A percentile compares a stretch with the other conserved stretches of the same genome.
phyloP scores from a whole-genome alignment of 2,113 vertebrate species.

The Cairina moschata region DNA sequence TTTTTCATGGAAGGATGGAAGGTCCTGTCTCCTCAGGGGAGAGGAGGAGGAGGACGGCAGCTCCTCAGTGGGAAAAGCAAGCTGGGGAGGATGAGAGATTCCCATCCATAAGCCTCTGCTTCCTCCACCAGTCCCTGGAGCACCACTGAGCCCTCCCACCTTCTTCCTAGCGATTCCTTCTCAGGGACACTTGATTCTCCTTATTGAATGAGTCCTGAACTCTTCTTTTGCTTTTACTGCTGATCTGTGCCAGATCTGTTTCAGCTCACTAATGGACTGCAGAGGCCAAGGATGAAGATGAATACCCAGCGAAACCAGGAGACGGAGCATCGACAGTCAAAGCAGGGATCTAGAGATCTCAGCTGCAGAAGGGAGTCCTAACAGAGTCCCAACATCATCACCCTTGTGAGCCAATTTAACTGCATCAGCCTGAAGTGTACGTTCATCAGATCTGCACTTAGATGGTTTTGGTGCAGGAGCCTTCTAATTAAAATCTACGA shows the following conservation, averaged over 20 bases:
- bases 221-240: not conserved
- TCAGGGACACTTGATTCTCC: not conserved
- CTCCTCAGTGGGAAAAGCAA: not conserved
- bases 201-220: not conserved
- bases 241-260: not conserved
- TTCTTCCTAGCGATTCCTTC: not conserved
- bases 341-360: not conserved
- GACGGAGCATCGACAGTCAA: not conserved
- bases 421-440: not conserved
- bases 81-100: not conserved
- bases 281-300: not conserved
- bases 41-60: not conserved
- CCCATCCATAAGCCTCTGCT: not conserved
- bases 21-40: not conserved
- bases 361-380: not conserved
- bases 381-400: not conserved
- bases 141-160: not conserved
- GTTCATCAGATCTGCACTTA: not conserved
- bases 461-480: not conserved
- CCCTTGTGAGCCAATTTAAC: not conserved
- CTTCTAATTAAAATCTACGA: conserved; percentile 23
- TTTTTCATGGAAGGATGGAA: not conserved
- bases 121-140: not conserved
- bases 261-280: not conserved
- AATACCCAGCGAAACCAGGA: not conserved